Evolutionary conservation across 2,113 vertebrate species (phyloP).

Genomic region (Alouatta palliata): DNA sequence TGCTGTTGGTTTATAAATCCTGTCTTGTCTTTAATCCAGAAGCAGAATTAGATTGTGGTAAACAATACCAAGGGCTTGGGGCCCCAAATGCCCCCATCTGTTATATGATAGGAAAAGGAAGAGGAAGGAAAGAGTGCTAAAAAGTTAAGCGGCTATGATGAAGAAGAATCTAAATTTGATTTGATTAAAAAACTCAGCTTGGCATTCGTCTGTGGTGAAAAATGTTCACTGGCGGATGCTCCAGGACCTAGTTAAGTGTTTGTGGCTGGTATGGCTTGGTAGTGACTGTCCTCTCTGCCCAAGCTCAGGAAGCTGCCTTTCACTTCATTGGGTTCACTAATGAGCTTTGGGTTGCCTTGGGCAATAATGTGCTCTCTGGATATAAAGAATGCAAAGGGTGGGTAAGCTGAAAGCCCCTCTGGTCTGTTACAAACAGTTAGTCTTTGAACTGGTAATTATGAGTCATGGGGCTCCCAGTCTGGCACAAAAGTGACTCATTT

Average conservation of each 20-base stretch:
- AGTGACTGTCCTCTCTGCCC: background rate
- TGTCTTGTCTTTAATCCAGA: background rate
- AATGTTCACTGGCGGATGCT: background rate
- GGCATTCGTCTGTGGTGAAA: background rate
- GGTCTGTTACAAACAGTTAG: slow-evolving; percentile 59
- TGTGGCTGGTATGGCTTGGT: background rate
- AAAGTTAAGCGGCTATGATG: background rate
- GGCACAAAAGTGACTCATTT: slow-evolving; percentile 62
- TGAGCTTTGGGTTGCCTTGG: slow-evolving; percentile 12
- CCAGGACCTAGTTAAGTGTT: background rate
- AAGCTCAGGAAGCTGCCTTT: slow-evolving; percentile 27
- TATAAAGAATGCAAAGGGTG: slow-evolving; percentile 14
- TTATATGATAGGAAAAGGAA: background rate
- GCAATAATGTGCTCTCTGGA: slow-evolving; percentile 50
- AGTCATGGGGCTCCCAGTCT: slow-evolving; percentile 66
- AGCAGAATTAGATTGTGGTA: slow-evolving; percentile 6
- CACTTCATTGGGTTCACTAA: slow-evolving; percentile 42
- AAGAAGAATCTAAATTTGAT: background rate
- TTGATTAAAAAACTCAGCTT: background rate
- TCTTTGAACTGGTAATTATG: slow-evolving; percentile 77
- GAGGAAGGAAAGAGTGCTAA: background rate
- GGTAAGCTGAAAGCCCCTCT: slow-evolving; percentile 10
- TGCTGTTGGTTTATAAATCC: background rate
- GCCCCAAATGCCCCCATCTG: background rate
- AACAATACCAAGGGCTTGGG: background rate